These are phyloP conservation scores for Tetragonula carbonaria DNA, from an alignment of 2,888 invertebrate species.

Conservation along the genomic window DNA sequence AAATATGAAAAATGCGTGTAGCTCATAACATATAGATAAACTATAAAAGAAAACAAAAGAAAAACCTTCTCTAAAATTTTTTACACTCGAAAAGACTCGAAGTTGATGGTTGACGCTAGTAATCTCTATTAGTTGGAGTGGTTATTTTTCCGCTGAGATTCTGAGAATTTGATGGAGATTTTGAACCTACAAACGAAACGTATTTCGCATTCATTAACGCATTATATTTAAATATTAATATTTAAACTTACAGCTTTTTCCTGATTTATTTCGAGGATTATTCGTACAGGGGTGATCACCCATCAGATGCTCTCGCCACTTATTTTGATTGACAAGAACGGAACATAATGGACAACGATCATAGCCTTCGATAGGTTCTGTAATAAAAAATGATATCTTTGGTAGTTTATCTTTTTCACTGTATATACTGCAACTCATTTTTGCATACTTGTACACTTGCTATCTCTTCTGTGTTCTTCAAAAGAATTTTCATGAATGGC, in stretches of 20 bases:
- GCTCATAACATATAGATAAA: slow-evolving; percentile 75
- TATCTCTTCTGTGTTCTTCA: slow-evolving; percentile 87
- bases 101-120: slow-evolving; percentile 72
- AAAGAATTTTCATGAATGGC: slow-evolving; percentile 88
- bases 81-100: slow-evolving; percentile 57
- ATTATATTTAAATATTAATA: background rate
- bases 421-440: background rate
- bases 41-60: slow-evolving; percentile 73
- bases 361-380: slow-evolving; percentile 86
- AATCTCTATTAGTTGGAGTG: slow-evolving; percentile 80
- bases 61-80: slow-evolving; percentile 67
- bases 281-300: slow-evolving; percentile 85
- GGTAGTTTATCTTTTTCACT: too few species aligned
- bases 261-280: slow-evolving; percentile 80
- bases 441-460: slow-evolving; percentile 87
- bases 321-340: slow-evolving; percentile 91
- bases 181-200: slow-evolving; percentile 73
- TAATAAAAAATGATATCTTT: slow-evolving; percentile 38
- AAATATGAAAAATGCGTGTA: slow-evolving; percentile 78
- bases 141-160: slow-evolving; percentile 79
- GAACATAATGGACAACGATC: slow-evolving; percentile 95
- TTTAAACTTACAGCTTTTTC: slow-evolving; percentile 78
- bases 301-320: slow-evolving; percentile 93
- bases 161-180: slow-evolving; percentile 81
- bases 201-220: background rate